Evolutionary conservation across 2,797 vertebrate genomes (phyloP).

Genomic region (Fringilla coelebs): DNA sequence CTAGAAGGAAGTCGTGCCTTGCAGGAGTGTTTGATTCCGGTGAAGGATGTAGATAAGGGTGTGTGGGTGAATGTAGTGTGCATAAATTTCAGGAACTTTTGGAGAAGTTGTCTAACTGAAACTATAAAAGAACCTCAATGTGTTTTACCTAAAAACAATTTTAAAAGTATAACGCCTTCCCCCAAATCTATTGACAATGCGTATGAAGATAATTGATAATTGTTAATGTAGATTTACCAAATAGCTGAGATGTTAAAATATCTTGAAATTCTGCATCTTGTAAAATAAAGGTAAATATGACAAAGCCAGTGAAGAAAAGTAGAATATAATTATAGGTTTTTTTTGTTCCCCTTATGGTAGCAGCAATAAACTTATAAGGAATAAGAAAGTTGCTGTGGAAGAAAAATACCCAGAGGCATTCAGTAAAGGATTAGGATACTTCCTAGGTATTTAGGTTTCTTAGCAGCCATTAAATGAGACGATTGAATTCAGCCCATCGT

Average conservation of each 20-base stretch:
- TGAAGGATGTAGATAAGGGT: background rate
- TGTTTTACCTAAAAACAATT: background rate
- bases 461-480: background rate
- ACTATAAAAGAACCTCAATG: background rate
- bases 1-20: background rate
- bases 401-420: background rate
- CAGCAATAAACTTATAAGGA: background rate
- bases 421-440: background rate
- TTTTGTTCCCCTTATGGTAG: background rate
- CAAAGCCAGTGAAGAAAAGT: background rate
- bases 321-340: background rate
- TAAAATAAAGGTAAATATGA: background rate
- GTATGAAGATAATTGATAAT: background rate
- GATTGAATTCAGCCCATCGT: rapidly evolving
- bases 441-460: background rate
- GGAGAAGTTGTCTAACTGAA: background rate
- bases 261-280: background rate
- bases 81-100: background rate
- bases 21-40: background rate
- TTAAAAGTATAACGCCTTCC: background rate
- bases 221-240: background rate
- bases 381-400: background rate
- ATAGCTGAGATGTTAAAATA: background rate
- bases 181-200: background rate
- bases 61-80: background rate